Evolutionary conservation across 2,113 vertebrate genomes (phyloP).

Genomic region (Anhinga anhinga): DNA sequence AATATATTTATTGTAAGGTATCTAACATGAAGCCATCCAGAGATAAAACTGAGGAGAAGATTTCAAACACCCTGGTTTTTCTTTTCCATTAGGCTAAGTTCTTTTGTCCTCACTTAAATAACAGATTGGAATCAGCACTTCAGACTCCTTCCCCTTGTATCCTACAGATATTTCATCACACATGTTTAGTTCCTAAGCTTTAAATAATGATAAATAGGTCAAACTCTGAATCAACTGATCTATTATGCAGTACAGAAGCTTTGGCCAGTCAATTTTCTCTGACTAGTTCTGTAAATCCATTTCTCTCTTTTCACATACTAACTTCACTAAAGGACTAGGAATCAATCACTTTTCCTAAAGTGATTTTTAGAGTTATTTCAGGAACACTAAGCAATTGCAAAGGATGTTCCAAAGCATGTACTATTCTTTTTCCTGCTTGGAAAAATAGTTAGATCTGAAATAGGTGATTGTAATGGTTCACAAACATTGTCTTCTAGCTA

Average conservation of each 20-base stretch:
- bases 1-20: background rate
- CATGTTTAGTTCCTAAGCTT: background rate
- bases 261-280: background rate
- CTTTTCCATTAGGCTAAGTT: background rate
- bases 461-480: rapidly evolving
- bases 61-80: background rate
- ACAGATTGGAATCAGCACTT: background rate
- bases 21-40: background rate
- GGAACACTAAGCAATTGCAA: background rate
- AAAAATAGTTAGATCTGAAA: background rate
- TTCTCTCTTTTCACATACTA: background rate
- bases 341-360: background rate
- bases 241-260: background rate
- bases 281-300: background rate
- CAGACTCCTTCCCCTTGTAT: background rate
- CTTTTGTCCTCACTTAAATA: background rate
- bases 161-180: background rate
- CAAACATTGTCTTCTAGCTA: background rate
- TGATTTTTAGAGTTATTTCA: background rate
- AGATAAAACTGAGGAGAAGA: background rate
- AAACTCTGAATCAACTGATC: background rate
- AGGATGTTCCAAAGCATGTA: background rate
- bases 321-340: background rate
- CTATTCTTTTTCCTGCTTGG: background rate
- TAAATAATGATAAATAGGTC: background rate